phyloP scores from a whole-genome alignment of 2,113 vertebrate genomes.

The Pygoscelis antarcticus region DNA sequence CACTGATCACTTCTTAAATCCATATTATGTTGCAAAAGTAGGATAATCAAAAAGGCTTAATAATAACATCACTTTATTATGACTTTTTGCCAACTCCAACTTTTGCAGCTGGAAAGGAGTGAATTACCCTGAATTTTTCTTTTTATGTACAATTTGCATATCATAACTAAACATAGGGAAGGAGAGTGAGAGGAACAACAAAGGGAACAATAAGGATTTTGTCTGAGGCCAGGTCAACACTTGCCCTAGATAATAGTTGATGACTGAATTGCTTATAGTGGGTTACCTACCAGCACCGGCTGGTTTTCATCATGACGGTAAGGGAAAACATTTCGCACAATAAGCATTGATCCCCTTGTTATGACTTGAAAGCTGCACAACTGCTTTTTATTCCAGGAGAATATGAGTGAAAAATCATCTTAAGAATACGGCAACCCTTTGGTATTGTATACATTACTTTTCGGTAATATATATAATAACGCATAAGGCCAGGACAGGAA shows the following conservation, averaged over 20 bases:
- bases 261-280: conserved; percentile 14
- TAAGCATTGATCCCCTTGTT: neutral
- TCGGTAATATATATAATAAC: neutral
- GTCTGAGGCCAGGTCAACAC: conserved; percentile 34
- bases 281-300: neutral
- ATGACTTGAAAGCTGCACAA: conserved; percentile 23
- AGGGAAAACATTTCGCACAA: conserved; percentile 14
- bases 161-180: neutral
- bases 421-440: neutral
- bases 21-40: neutral
- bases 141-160: conserved; percentile 9
- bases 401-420: neutral
- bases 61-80: neutral
- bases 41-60: neutral
- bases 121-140: conserved; percentile 19
- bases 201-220: conserved; percentile 22
- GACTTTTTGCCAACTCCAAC: neutral
- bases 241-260: neutral
- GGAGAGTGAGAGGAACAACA: neutral
- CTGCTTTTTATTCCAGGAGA: conserved; percentile 15
- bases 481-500: conserved; percentile 8
- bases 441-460: neutral
- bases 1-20: neutral
- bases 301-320: conserved; percentile 38
- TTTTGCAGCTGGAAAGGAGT: neutral